Conservation (phyloP, 2,888 invertebrate species). For the Lydus trimaculatus region DNA sequence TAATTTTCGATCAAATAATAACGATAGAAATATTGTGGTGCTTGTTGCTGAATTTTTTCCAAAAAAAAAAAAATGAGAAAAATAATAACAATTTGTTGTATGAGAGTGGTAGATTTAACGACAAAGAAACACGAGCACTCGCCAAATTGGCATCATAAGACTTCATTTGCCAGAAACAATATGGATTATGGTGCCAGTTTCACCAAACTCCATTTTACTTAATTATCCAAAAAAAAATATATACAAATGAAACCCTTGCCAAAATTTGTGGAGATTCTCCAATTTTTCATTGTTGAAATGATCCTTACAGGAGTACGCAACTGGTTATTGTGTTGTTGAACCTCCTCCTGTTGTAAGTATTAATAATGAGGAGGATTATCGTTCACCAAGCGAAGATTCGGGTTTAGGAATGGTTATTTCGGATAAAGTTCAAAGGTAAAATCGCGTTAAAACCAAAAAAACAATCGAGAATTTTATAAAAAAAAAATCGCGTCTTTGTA, state of each 20-base stretch:
- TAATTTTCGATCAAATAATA: conserved; percentile 18
- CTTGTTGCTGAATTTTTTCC: conserved; percentile 49
- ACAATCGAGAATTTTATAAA: not conserved
- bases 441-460: conserved; percentile 29
- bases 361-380: conserved; percentile 71
- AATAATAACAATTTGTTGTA: no score
- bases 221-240: not conserved
- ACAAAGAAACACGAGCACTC: conserved; percentile 21
- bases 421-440: conserved; percentile 75
- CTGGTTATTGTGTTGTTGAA: conserved; percentile 62
- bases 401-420: conserved; percentile 88
- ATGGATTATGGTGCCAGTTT: conserved; percentile 5
- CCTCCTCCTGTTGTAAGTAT: conserved; percentile 60
- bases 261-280: not conserved
- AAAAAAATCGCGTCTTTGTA: conserved; percentile 41
- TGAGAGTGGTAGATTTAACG: conserved; percentile 29
- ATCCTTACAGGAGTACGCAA: conserved; percentile 62
- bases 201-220: conserved; percentile 15
- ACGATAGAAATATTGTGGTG: conserved; percentile 60
- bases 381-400: conserved; percentile 93
- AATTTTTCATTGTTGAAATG: conserved; percentile 12
- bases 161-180: not conserved
- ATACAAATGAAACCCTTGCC: not conserved
- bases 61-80: conserved; percentile 22
- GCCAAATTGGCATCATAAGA: conserved; percentile 3